phyloP scores from a whole-genome alignment of 1,140 invertebrate species.

The Battus philenor region DNA sequence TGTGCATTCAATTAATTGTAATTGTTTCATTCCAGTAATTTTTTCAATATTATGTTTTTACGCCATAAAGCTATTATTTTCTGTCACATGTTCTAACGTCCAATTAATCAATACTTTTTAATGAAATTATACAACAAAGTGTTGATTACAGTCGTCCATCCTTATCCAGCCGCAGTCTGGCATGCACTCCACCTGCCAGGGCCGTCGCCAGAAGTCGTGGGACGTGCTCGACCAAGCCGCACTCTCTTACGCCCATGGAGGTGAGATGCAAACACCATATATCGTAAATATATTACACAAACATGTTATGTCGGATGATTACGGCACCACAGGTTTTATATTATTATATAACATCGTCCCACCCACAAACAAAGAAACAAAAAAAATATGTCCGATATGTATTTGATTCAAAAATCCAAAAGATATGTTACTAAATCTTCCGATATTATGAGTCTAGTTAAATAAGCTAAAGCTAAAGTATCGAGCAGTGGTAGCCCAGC shows the following conservation, averaged over 20 bases:
- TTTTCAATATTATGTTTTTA: neutral
- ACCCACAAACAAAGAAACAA: too few species aligned
- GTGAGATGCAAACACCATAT: too few species aligned
- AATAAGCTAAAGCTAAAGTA: too few species aligned
- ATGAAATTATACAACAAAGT: neutral
- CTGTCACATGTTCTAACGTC: neutral
- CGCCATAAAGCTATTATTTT: neutral
- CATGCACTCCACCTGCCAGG: conserved; percentile 45
- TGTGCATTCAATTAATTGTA: neutral
- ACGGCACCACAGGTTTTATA: too few species aligned
- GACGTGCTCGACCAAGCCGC: conserved; percentile 91
- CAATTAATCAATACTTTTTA: neutral
- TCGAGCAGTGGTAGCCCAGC: too few species aligned
- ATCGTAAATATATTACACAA: too few species aligned
- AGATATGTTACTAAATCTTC: too few species aligned
- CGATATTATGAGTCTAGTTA: too few species aligned
- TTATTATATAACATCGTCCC: too few species aligned
- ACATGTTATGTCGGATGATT: too few species aligned
- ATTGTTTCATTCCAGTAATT: neutral
- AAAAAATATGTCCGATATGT: too few species aligned
- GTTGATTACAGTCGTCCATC: conserved; percentile 41
- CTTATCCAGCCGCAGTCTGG: conserved; percentile 35
- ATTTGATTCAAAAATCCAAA: too few species aligned
- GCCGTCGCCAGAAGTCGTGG: conserved; percentile 94
- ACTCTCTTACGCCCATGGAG: conserved; percentile 79